Percentiles rank a stretch among this genome's conserved stretches.
Evolutionary conservation across 2,888 invertebrate genomes (phyloP).

Genomic region (Melieria crassipennis): DNA sequence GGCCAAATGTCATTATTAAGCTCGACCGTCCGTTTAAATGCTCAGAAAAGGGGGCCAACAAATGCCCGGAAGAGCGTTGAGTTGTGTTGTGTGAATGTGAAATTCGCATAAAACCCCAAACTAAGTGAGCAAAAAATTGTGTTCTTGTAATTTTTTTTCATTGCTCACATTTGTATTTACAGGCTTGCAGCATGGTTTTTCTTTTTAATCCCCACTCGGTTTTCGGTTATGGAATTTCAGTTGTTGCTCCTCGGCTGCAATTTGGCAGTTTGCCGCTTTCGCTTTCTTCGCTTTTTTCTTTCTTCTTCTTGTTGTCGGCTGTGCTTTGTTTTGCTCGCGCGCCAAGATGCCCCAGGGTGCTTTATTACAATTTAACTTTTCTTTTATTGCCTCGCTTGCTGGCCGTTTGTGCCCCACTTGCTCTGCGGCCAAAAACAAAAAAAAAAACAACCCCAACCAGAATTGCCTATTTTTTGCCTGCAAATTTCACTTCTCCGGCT

Average conservation of each 20-base stretch:
- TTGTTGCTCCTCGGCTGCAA: no score
- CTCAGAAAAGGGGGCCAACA: neutral
- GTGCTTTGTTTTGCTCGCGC: neutral
- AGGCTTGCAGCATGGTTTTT: neutral
- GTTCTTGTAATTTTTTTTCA: neutral
- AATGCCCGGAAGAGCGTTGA: neutral
- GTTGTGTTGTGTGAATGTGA: no score
- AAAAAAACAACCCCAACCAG: no score
- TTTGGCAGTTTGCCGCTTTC: conserved; percentile 2
- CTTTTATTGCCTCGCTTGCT: conserved; percentile 24
- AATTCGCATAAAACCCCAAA: no score
- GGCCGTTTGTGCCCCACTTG: neutral
- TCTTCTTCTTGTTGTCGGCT: neutral
- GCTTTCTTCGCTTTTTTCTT: neutral
- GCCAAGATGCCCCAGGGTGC: conserved; percentile 14
- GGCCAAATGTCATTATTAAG: conserved; percentile 13
- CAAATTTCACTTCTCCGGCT: no score
- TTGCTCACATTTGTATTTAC: neutral
- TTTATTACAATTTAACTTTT: conserved; percentile 30
- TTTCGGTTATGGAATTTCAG: no score
- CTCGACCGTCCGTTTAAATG: neutral
- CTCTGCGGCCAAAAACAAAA: no score
- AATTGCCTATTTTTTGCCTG: no score
- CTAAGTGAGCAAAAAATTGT: neutral
- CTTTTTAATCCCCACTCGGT: neutral